Base-by-base conservation (phyloP, 2,113 vertebrate species). In the Saccopteryx bilineata region DNA sequence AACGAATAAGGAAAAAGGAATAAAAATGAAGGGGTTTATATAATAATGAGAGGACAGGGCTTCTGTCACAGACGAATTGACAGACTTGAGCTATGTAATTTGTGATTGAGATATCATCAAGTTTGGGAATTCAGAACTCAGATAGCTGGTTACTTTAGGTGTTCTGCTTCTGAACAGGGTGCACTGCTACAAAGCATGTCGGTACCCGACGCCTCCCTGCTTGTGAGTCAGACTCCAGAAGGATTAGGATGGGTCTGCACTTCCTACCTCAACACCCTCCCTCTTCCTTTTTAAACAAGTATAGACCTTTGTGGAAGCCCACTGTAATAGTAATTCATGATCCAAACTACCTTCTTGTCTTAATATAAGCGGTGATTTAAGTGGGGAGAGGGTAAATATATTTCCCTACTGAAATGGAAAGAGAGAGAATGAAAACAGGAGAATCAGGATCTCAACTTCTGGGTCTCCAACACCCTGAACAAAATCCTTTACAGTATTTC, bases 1-100 rank as follows among this genome's bases (percentile, higher is more conserved):
- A 93, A 74, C 61, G 7, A 87, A 94, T 12, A 90, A 72, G 12
- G 3, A 87, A 58, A 96, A 90, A 58, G 33, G 48, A 93, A 50
- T 71, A 33, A 31, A 68, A 78, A 26, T 50, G 18, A 80, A 75
- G 5, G 28, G 24, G 52, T 85, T 71, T 71, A 82, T 75, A 75
- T 75, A 75, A 71, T 9, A 81, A 69, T 65, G 60, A 89, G n/a
- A 96, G 84, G 23, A 80, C 21, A 15, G n/a, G 60, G 50, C 52
- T 88, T 82, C 39, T 68, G 7, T 21, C 31, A 0, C 0, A 74
- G 58, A 90, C 15, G 58, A 54, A 68, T 14, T 50, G 56, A 94
- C 15, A 60, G 23, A 52, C 39, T 65, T 69, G 17, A 58, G 21
- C 84, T 93, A 17, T 23, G 5, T 9, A 28, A 52, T 69, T 14